These are phyloP conservation scores for Manduca sexta DNA, from an alignment of 1,140 invertebrate species.

Conservation along the genomic window DNA sequence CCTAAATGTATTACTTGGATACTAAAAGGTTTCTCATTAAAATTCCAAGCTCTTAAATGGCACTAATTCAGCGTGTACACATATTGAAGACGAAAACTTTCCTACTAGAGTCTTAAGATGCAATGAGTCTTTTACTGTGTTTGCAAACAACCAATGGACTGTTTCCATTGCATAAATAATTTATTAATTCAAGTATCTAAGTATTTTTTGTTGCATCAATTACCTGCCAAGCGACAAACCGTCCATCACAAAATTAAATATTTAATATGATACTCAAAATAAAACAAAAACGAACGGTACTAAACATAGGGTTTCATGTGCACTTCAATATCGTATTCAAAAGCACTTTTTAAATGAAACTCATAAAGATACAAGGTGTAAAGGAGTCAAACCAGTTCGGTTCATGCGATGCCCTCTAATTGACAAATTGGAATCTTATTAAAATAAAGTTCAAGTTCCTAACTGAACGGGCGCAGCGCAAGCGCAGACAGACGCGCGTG, in stretches of 20 bases:
- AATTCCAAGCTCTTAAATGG: slow-evolving; percentile 1
- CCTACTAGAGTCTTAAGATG: too few relatives aligned
- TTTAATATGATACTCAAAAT: background rate
- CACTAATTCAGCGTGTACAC: background rate
- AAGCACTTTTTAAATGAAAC: slow-evolving; percentile 31
- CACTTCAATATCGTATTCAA: slow-evolving; percentile 17
- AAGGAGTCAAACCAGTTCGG: slow-evolving; percentile 66
- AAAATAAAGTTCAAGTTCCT: slow-evolving; percentile 70
- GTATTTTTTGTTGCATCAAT: too few relatives aligned
- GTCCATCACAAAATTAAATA: background rate
- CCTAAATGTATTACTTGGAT: background rate
- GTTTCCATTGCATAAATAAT: background rate
- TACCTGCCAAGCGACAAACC: too few relatives aligned
- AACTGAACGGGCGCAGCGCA: slow-evolving; percentile 50
- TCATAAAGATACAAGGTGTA: slow-evolving; percentile 52
- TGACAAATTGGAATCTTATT: slow-evolving; percentile 82
- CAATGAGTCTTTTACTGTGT: too few relatives aligned
- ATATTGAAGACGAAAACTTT: background rate
- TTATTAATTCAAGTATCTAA: background rate
- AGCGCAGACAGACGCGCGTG: slow-evolving; percentile 45
- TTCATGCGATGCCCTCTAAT: slow-evolving; percentile 74
- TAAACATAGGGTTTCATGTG: slow-evolving; percentile 10
- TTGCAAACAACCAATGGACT: too few relatives aligned
- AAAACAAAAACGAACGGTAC: background rate
- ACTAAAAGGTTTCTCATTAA: background rate